These are phyloP conservation scores for Sinocyclocheilus rhinocerous DNA, from an alignment of 2,113 vertebrate species.

Conservation along the genomic window DNA sequence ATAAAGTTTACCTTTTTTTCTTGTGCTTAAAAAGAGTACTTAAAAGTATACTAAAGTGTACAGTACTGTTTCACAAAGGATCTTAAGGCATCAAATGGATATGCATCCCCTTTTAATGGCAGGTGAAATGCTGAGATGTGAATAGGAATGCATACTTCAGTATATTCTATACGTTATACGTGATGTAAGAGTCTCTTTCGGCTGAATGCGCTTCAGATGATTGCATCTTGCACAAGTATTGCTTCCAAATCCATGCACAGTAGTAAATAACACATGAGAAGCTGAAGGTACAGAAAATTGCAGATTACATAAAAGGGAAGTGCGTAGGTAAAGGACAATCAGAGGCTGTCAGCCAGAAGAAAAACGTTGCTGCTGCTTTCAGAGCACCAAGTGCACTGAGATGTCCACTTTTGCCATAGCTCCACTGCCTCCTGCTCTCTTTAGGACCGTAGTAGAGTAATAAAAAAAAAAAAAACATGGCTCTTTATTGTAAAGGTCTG, in stretches of 20 bases:
- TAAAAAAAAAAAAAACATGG: constrained; percentile 61
- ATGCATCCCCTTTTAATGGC: neutral
- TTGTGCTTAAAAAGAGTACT: too few species aligned
- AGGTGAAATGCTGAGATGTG: neutral
- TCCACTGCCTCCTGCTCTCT: neutral
- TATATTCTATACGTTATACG: constrained; percentile 1
- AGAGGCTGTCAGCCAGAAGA: constrained; percentile 11
- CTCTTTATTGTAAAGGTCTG: constrained; percentile 44
- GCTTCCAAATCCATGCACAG: constrained; percentile 24
- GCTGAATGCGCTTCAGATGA: constrained; percentile 30
- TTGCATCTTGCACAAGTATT: constrained; percentile 28
- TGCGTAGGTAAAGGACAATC: neutral
- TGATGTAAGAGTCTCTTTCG: constrained; percentile 36
- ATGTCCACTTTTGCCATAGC: neutral
- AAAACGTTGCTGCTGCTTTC: neutral
- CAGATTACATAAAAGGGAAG: constrained; percentile 27
- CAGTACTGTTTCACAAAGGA: neutral
- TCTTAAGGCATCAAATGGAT: neutral
- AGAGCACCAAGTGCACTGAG: constrained; percentile 10
- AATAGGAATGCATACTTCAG: neutral
- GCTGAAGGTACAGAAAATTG: neutral
- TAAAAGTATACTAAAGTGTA: neutral
- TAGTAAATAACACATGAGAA: constrained; percentile 37
- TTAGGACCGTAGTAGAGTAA: constrained; percentile 51
- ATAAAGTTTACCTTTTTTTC: too few species aligned